Base-by-base conservation (phyloP, 2,797 vertebrate genomes). In the Melanotaenia boesemani region DNA sequence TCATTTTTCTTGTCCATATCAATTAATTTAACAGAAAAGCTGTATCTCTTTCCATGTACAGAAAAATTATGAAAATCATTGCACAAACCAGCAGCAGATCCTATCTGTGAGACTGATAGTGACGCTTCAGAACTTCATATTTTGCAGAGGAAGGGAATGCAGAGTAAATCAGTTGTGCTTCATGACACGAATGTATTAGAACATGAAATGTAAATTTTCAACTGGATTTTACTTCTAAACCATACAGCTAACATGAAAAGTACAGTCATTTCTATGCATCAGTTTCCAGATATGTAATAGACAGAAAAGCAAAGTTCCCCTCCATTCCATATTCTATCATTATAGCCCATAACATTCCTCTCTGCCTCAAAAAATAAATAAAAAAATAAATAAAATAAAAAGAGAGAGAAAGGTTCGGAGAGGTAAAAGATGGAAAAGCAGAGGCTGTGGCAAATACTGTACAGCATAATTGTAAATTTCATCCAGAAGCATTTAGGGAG, bases 301-400 rank as follows among this genome's bases (percentile, higher is more conserved):
- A 50, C 18, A 57, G 63, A 72, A 15, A 28, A 39, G 34, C 36
- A 69, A 66, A 18, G 44, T 48, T 65, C 46, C 3, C 26, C 24
- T 44, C 72, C 18, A n/a, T 66, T 79, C 56, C 55, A 48, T 70
- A 81, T 78, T 79, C 62, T 7, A 79, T 85, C 74, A 76, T 52
- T 41, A 81, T n/a, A n/a, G n/a, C n/a, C n/a, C n/a, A n/a, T 89
- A 87, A 84, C 77, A 88, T 88, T 91, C 74, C 83, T 83, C 36
- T 16, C 66, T 24, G 37, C 44, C 76, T 64, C 52, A 46, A 39
- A 65, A 68, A 65, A n/a, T n/a, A n/a, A n/a, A n/a, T n/a, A n/a
- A n/a, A n/a, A n/a, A n/a, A n/a, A n/a, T n/a, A n/a, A n/a, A n/a
- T n/a, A n/a, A n/a, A n/a, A n/a, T n/a, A 65, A 61, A 78, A 44